Evolutionary conservation across 1,140 invertebrate species (phyloP), one percentile per base, ranked within the genome.

Genomic region (Drosophila subobscura): DNA sequence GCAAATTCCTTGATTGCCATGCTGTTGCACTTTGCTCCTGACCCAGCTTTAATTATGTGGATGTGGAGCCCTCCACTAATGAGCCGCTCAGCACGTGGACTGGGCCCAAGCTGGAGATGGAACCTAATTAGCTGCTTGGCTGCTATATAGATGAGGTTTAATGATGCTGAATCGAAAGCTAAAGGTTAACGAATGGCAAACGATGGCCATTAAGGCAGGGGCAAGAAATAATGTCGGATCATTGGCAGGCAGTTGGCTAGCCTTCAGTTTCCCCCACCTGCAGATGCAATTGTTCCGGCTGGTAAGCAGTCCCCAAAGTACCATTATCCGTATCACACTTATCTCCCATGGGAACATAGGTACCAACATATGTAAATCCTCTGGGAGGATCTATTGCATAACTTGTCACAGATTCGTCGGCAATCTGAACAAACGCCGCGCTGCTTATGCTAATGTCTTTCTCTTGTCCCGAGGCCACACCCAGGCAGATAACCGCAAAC

Each of bases 101-200:
- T 49, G 52, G 53, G 52, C 63, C 16, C 23, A 54, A 51, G 49
- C 53, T 14, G 51, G 72, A 61, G 65, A 54, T 64, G 67, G 57
- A 57, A 71, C 77, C 70, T 85, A 85, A 85, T 85, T 85, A 86
- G 81, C 80, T 57, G 29, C 37, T 59, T 51, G 44, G 66, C 68
- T 70, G 63, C 65, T 68, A 68, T 72, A 57, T 85, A 59, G 77
- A 64, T 76, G 56, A 57, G 64, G 63, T 77, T 51, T 86, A 85
- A 86, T 86, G 80, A 60, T 64, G 47, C 73, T 64, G 66, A 74
- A 73, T 60, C 58, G 49, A 66, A 60, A 46, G 73, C 73, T 49
- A 81, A 77, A 81, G 83, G 83, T 75, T 85, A 85, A 85, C 79
- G 73, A 54, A 61, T 67, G 50, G 50, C 67, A 42, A 77, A 71